These are phyloP conservation scores for Saccostrea cuccullata DNA, from an alignment of 1,140 invertebrate species.

Conservation along the genomic window DNA sequence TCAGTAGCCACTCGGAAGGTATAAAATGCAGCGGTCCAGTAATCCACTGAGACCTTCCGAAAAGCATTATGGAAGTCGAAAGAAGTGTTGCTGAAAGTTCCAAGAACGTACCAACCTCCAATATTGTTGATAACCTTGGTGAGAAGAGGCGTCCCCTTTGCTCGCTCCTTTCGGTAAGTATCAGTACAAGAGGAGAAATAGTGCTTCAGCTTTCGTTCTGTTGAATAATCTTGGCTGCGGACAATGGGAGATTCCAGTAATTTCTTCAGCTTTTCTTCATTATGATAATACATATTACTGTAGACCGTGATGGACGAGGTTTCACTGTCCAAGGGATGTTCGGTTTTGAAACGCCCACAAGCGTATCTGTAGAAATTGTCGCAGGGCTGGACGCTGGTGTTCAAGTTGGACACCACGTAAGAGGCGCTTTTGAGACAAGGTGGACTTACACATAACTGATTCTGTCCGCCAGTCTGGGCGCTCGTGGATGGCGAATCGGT, in stretches of 20 bases:
- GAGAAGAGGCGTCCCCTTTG: conserved; percentile 66
- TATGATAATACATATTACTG: conserved; percentile 64
- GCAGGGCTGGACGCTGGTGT: conserved; percentile 80
- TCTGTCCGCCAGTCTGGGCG: conserved; percentile 38
- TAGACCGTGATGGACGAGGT: conserved; percentile 58
- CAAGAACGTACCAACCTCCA: conserved; percentile 72
- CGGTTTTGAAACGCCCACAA: conserved; percentile 77
- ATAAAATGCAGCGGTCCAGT: conserved; percentile 72
- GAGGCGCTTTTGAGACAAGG: conserved; percentile 68
- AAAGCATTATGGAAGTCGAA: conserved; percentile 68
- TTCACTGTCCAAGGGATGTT: conserved; percentile 62
- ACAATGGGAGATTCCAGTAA: conserved; percentile 62
- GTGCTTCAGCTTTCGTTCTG: conserved; percentile 73
- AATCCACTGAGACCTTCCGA: conserved; percentile 69
- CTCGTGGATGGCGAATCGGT: neutral
- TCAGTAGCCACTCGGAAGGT: conserved; percentile 62
- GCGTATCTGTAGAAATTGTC: conserved; percentile 82
- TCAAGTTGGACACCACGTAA: conserved; percentile 73
- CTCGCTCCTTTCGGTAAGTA: conserved; percentile 66
- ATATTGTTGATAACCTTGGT: conserved; percentile 64
- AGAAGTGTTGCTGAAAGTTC: conserved; percentile 53
- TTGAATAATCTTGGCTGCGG: conserved; percentile 59
- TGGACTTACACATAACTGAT: conserved; percentile 58
- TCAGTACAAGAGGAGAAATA: conserved; percentile 72
- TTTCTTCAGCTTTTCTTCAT: conserved; percentile 65